Percentiles rank a stretch among this genome's conserved stretches.
phyloP scores from a whole-genome alignment of 37 sponge, comb jelly and placozoan species.

The Dysidea cf. avara region DNA sequence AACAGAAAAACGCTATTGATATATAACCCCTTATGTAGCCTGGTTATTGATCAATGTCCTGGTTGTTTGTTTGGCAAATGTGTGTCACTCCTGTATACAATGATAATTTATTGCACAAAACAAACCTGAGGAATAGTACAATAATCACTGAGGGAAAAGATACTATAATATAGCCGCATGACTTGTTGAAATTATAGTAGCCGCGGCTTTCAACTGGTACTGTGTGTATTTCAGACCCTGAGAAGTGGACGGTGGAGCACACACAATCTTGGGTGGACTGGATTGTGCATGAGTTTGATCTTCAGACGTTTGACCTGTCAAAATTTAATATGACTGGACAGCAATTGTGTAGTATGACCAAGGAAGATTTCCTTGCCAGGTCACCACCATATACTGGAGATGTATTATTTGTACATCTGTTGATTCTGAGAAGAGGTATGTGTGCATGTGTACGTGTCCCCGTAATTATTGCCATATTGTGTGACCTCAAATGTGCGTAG shows the following conservation, averaged over 20 bases:
- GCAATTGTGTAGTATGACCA: conserved; percentile 48
- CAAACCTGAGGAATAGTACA: background rate
- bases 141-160: too few species aligned
- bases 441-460: too few species aligned
- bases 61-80: too few species aligned
- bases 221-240: conserved; percentile 71
- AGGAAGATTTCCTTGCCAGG: conserved; percentile 61
- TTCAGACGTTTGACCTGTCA: conserved; percentile 39
- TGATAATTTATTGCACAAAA: background rate
- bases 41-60: too few species aligned
- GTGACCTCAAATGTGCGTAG: too few species aligned
- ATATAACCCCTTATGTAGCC: too few species aligned
- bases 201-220: too few species aligned
- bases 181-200: too few species aligned
- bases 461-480: too few species aligned
- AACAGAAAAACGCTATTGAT: too few species aligned
- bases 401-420: conserved; percentile 60
- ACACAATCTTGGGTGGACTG: conserved; percentile 77
- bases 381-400: conserved; percentile 70
- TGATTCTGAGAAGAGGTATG: conserved; percentile 36
- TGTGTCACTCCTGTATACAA: too few species aligned
- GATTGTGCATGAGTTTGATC: conserved; percentile 55
- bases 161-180: background rate
- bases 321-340: conserved; percentile 53
- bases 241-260: conserved; percentile 53